Base-by-base conservation (phyloP, 2,797 vertebrate genomes). In the Ibycter americanus region DNA sequence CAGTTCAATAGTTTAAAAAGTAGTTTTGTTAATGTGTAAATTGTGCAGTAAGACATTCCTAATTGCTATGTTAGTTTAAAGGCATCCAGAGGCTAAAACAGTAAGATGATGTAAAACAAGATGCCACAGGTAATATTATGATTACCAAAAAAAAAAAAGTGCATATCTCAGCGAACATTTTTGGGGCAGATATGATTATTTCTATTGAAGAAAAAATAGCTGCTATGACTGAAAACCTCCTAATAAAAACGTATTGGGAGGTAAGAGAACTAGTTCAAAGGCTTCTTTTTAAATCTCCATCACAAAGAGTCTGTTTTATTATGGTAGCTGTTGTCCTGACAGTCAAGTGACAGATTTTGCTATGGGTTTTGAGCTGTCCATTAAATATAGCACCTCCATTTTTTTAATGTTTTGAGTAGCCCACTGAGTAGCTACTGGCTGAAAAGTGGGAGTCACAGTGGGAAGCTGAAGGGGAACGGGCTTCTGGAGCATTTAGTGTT, bases 331-430 rank as follows among this genome's bases (percentile, higher is more conserved):
- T 61, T 11, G 6, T 92, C 94, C 96, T 97, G 97, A 96, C 96
- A 97, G 73, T 91, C 77, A 94, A 96, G 62, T 96, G 91, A 96
- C 93, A 96, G 94, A 96, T 97, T 97, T 95, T 96, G 91, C 93
- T 95, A n/a, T 97, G 96, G 63, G 94, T 98, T 98, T 98, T 98
- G 97, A 95, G 96, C 96, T 95, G 90, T 94, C 97, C 96, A 96
- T 98, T 98, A 98, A 98, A 98, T 97, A 96, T 95, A 89, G 81
- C 96, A 94, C 95, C 93, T 98, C 97, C 44, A 83, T 98, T 98
- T 98, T 93, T 77, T 67, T n/a, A 92, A 84, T 97, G 94, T 98
- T 97, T 98, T 97, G 98, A 98, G 94, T 89, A 98, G 97, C 97
- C 94, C 80, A 93, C 95, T 98, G 98, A 96, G 97, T 96, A 97